phyloP scores from a whole-genome alignment of 2,888 invertebrate genomes.

The Phyllotreta striolata region DNA sequence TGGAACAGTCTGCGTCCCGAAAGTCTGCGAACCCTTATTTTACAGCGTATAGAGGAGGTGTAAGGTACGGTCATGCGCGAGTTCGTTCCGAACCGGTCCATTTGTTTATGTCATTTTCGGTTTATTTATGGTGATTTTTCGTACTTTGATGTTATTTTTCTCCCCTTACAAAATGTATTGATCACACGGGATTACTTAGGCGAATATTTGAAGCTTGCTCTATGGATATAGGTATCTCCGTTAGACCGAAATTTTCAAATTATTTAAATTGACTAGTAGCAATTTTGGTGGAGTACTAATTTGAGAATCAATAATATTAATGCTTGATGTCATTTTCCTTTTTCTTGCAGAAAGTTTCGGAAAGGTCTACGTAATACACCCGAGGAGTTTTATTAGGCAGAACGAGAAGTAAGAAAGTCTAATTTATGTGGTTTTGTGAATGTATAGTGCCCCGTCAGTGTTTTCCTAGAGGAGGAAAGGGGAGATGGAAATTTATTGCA shows the following conservation, averaged over 20 bases:
- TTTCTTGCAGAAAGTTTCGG: too few relatives aligned
- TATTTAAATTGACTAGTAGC: too few relatives aligned
- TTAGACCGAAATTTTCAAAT: too few relatives aligned
- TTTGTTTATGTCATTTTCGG: slow-evolving; percentile 38
- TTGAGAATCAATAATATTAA: too few relatives aligned
- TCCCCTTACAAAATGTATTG: neutral
- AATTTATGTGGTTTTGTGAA: slow-evolving; percentile 42
- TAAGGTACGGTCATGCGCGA: slow-evolving; percentile 50
- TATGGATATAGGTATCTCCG: too few relatives aligned
- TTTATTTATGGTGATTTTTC: slow-evolving; percentile 28
- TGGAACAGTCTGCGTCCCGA: slow-evolving; percentile 51
- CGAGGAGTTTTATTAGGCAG: slow-evolving; percentile 33
- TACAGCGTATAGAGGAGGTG: slow-evolving; percentile 48
- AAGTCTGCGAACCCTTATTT: slow-evolving; percentile 50
- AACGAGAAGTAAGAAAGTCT: slow-evolving; percentile 38
- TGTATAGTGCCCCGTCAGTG: slow-evolving; percentile 35
- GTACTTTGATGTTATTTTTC: slow-evolving; percentile 9
- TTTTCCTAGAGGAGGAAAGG: slow-evolving; percentile 33
- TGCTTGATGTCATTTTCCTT: too few relatives aligned
- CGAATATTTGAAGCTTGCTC: too few relatives aligned
- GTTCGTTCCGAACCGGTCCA: slow-evolving; percentile 40
- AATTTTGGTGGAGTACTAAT: too few relatives aligned
- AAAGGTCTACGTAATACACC: slow-evolving; percentile 11
- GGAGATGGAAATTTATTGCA: slow-evolving; percentile 34
- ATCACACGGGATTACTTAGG: too few relatives aligned